A percentile compares a stretch with the other conserved stretches of the same genome.
Evolutionary conservation across 2,888 invertebrate species (phyloP).

Genomic region (Conistra vaccinii): DNA sequence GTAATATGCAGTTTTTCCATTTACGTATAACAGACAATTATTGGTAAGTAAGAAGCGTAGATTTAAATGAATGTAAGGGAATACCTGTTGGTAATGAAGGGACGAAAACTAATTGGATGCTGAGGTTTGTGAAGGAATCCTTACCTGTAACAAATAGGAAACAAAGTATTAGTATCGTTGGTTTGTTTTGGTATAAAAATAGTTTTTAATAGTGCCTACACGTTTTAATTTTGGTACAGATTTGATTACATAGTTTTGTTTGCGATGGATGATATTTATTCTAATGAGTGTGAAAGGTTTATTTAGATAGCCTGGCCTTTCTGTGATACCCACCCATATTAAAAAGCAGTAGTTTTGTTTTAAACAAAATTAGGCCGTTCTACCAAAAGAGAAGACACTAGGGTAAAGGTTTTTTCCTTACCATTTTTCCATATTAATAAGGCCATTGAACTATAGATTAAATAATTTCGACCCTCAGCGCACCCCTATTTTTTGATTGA

Average conservation of each 20-base stretch:
- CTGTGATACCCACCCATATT: neutral
- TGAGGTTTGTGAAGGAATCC: slow-evolving; percentile 37
- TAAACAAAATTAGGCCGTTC: neutral
- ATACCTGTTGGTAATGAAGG: slow-evolving; percentile 53
- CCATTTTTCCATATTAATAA: slow-evolving; percentile 54
- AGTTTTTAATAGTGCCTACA: slow-evolving; percentile 13
- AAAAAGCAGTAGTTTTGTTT: neutral
- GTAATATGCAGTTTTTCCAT: slow-evolving; percentile 61
- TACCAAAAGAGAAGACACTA: neutral
- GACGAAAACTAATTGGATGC: slow-evolving; percentile 23
- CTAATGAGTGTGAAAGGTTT: neutral
- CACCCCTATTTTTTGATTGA: slow-evolving; percentile 79
- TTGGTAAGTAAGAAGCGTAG: slow-evolving; percentile 31
- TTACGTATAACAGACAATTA: slow-evolving; percentile 40
- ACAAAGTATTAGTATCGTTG: slow-evolving; percentile 34
- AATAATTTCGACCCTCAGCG: slow-evolving; percentile 71
- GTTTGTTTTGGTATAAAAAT: slow-evolving; percentile 18
- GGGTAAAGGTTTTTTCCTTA: neutral
- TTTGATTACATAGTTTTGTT: neutral
- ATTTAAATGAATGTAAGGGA: slow-evolving; percentile 47
- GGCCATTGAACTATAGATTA: slow-evolving; percentile 68
- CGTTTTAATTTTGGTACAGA: neutral
- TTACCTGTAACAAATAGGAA: slow-evolving; percentile 71
- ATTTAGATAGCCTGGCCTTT: neutral
- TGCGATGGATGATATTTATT: neutral